phyloP scores from a whole-genome alignment of 2,888 invertebrate genomes.

The Odontocolon sp. region DNA sequence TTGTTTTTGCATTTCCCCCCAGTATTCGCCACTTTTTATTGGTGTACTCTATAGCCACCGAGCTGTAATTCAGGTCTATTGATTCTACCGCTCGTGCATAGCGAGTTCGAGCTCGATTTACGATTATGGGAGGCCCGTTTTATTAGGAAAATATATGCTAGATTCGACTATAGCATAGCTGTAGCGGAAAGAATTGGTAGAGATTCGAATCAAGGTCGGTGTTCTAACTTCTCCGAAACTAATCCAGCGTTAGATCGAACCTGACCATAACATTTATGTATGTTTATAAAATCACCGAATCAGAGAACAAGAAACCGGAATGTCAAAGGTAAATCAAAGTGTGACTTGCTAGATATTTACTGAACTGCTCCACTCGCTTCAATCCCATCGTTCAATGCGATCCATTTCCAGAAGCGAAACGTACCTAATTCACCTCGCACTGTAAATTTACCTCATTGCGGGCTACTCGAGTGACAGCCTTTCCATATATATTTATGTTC shows the following conservation, averaged over 20 bases:
- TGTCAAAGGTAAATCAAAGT: slow-evolving; percentile 2
- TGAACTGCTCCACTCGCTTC: slow-evolving; percentile 18
- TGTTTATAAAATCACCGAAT: background rate
- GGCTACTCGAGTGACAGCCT: background rate
- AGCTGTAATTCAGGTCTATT: slow-evolving; percentile 9
- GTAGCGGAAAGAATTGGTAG: background rate
- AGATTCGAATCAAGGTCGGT: slow-evolving; percentile 5
- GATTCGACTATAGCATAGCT: background rate
- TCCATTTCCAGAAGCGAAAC: slow-evolving; percentile 4
- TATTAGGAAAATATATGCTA: slow-evolving; percentile 8
- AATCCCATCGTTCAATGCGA: slow-evolving; percentile 33
- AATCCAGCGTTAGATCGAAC: too few relatives aligned
- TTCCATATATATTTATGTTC: slow-evolving; percentile 22
- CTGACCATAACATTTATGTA: too few relatives aligned
- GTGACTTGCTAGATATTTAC: slow-evolving; percentile 17
- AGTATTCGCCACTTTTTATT: background rate
- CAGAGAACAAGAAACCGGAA: background rate
- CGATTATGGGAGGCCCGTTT: slow-evolving; percentile 18
- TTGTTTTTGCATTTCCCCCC: background rate
- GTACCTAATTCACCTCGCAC: slow-evolving; percentile 15
- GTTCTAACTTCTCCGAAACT: too few relatives aligned
- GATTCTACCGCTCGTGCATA: slow-evolving; percentile 8
- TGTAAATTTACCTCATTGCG: background rate
- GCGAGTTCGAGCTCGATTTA: slow-evolving; percentile 5
- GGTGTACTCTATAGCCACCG: background rate